Evolutionary conservation across 2,888 invertebrate genomes (phyloP).

Genomic region (Philhelius pedissequus): DNA sequence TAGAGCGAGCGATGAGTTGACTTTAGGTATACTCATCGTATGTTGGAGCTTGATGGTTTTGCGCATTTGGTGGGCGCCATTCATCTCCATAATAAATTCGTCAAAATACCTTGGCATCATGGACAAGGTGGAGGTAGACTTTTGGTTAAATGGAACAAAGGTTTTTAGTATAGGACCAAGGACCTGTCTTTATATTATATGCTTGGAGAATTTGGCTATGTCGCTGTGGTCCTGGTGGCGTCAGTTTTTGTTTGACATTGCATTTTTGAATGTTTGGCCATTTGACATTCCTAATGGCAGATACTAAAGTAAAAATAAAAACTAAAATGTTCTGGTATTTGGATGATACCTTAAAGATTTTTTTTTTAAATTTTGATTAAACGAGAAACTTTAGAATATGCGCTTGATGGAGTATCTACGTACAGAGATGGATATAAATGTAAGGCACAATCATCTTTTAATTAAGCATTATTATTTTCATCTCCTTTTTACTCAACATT

Average conservation of each 20-base stretch:
- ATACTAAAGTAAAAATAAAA: conserved; percentile 20
- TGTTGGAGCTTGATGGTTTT: background rate
- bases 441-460: too few relatives aligned
- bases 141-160: background rate
- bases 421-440: too few relatives aligned
- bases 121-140: background rate
- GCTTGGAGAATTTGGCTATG: conserved; percentile 9
- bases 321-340: conserved; percentile 60
- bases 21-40: background rate
- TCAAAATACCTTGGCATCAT: conserved; percentile 70
- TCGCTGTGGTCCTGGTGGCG: conserved; percentile 65
- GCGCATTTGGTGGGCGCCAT: conserved; percentile 76
- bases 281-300: conserved; percentile 57
- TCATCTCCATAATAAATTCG: conserved; percentile 76
- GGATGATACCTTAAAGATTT: background rate
- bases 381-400: background rate
- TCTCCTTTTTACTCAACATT: too few relatives aligned
- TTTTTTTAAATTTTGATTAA: background rate
- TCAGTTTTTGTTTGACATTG: conserved; percentile 47
- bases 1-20: conserved; percentile 43
- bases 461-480: too few relatives aligned
- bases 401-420: too few relatives aligned
- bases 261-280: conserved; percentile 53
- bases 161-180: too few relatives aligned
- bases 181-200: background rate